Base-by-base conservation (phyloP, 2,113 vertebrate genomes). In the Lepus timidus region DNA sequence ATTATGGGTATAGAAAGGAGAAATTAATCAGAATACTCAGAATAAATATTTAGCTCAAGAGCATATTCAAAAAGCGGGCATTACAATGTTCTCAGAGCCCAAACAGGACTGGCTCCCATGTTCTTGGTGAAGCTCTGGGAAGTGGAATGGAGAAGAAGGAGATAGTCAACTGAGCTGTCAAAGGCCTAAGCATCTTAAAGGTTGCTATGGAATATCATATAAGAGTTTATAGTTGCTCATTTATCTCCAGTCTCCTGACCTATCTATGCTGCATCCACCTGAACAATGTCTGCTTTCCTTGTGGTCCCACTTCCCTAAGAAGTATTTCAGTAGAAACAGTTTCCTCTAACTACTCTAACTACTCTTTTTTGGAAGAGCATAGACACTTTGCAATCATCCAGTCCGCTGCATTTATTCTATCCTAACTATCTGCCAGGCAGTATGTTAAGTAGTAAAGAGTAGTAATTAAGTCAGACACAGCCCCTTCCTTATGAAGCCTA, bases 21-120 rank as follows among this genome's bases (percentile, higher is more conserved):
- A 91, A 79, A 92, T 82, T 16, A 79, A 75, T 89, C 83, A 88
- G 80, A 87, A 93, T 73, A 88, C 76, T 88, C 83, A 55, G 62
- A 88, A 79, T 92, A 68, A 93, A 75, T 74, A 91, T 39, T 39
- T 39, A 39, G 36, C 88, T 91, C 64, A 91, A 93, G 79, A 68
- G 58, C 58, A 80, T 44, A 39, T 90, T 79, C 83, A 68, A n/a
- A 75, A 75, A 86, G 55, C 31, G 71, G 14, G 13, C 16, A 39
- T 52, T 62, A 70, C 62, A 71, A 51, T 70, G 20, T 95, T 31
- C 70, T 65, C 23, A 73, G 55, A 61, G 61, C 10, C 71, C 67
- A 23, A 39, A 39, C 39, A 39, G 13, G 13, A 73, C 25, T 61
- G 19, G 12, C n/a, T 7, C n/a, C 62, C 20, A 22, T 27, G 25